Conservation (phyloP, 2,797 vertebrate species). For the Octomys mimax region DNA sequence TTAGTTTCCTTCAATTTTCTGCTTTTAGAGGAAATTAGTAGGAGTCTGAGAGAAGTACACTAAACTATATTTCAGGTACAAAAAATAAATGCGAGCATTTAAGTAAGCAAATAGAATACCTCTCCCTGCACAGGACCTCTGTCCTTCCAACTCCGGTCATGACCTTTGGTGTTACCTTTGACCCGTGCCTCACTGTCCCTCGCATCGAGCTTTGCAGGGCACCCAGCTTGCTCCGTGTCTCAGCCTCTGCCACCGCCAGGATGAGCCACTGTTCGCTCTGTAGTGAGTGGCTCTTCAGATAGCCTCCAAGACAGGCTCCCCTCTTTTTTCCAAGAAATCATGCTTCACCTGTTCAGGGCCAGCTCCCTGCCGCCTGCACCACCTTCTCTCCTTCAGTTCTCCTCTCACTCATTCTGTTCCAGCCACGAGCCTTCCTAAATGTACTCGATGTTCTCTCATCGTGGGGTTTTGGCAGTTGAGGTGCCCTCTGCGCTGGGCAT, state of each 20-base stretch:
- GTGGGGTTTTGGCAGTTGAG: not conserved
- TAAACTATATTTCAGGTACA: not conserved
- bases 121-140: not conserved
- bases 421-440: not conserved
- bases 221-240: not conserved
- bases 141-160: not conserved
- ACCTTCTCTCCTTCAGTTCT: not conserved
- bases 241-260: not conserved
- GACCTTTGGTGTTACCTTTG: not conserved
- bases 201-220: not conserved
- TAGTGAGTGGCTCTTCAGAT: not conserved
- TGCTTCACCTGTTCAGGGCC: not conserved
- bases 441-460: not conserved
- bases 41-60: not conserved
- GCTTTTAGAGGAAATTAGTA: slow-evolving; percentile 34
- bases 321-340: not conserved
- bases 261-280: not conserved
- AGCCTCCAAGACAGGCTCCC: not conserved
- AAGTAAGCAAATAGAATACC: not conserved
- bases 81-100: not conserved
- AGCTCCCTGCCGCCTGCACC: not conserved
- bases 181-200: not conserved
- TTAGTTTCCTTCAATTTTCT: slow-evolving; percentile 60
- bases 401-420: not conserved
- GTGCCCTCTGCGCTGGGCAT: not conserved